Evolutionary conservation across 2,113 vertebrate species (phyloP).

Genomic region (Sus scrofa): T2T-Sscrofa CM000813.6:123945501-123946000

Average conservation of each 20-base stretch:
- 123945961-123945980: not conserved
- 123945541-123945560: not conserved
- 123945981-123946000: not conserved
- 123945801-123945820: slow-evolving; percentile 15
- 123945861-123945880: slow-evolving; percentile 5
- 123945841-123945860: not conserved
- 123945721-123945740: not conserved
- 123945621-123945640: not conserved
- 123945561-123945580: not conserved
- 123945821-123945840: not conserved
- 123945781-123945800: not conserved
- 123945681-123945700: not conserved
- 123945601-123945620: not conserved
- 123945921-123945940: not conserved
- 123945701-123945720: not conserved
- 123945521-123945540: not conserved
- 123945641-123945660: not conserved
- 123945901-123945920: not conserved
- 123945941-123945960: not conserved
- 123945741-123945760: not conserved
- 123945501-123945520: not conserved
- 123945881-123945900: not conserved
- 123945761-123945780: slow-evolving; percentile 1
- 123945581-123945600: not conserved
- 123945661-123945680: not conserved